A percentile compares a stretch with the other conserved stretches of the same genome.
These are phyloP conservation scores for Manacus vitellinus DNA, from an alignment of 2,113 vertebrate species.

Conservation along the genomic window DNA sequence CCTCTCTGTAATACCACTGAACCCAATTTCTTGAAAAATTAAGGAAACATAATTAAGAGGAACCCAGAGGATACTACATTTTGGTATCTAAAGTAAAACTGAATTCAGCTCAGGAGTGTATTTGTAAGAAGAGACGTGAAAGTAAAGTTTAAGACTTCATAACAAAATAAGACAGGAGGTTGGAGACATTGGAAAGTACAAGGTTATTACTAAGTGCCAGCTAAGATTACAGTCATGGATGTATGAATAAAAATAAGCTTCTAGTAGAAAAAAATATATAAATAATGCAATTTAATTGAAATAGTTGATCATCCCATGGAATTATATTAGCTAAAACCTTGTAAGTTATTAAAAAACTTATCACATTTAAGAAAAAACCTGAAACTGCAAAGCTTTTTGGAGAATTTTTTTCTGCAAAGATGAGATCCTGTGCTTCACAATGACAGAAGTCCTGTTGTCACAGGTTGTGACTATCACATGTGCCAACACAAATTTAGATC, in stretches of 20 bases:
- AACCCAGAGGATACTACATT: not conserved
- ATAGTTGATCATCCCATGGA: not conserved
- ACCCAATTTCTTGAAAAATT: not conserved
- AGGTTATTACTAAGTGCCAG: not conserved
- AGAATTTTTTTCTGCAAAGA: not conserved
- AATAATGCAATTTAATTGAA: not conserved
- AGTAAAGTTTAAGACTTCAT: not conserved
- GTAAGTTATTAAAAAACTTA: not conserved
- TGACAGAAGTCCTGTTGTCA: not conserved
- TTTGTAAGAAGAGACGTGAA: not conserved
- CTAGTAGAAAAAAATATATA: not conserved
- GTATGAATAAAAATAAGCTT: not conserved
- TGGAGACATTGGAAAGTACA: not conserved
- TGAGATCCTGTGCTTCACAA: not conserved
- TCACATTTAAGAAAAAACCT: not conserved
- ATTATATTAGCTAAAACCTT: not conserved
- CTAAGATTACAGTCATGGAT: not conserved
- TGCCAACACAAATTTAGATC: not conserved
- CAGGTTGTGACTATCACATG: not conserved
- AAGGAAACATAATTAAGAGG: not conserved
- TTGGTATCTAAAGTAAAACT: not conserved
- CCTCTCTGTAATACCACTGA: not conserved
- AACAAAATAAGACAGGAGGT: not conserved
- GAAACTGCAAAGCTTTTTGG: not conserved
- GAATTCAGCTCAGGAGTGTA: not conserved